Base-by-base conservation (phyloP, 2,797 vertebrate species). In the Catamblyrhynchus diadema region DNA sequence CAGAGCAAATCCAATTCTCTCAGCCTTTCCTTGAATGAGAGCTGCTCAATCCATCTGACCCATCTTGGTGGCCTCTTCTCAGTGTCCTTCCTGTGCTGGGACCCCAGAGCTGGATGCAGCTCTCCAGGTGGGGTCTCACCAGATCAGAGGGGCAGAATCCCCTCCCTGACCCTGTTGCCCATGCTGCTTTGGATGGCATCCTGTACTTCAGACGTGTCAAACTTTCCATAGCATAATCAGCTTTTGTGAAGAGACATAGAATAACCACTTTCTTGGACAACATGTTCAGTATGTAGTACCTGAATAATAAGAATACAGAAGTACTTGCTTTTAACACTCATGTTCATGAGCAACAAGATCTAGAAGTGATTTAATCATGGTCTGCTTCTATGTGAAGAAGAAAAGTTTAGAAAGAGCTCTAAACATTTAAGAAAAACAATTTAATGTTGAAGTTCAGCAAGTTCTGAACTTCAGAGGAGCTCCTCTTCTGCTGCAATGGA, bases 221-320 rank as follows among this genome's bases (percentile, higher is more conserved):
- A 23, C 32, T 42, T 75, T n/a, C 25, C 0, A 0, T 12, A 48
- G 17, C 12, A 28, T 30, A 48, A 48, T 21, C 14, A 48, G 8
- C 16, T 54, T 42, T 32, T 19, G 32, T 28, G 47, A 88, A 61
- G 32, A 48, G 33, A 23, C 12, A 30, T 22, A 32, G 32, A 33
- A 27, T 27, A 28, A 27, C 8, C 8, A 41, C 22, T 69, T 47
- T 54, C 13, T 56, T 37, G 54, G 17, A 48, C 45, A 42, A 24
- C 4, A 2, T 48, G 13, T 47, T 54, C 27, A 24, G 20, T 44
- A 32, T 10, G 19, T 28, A 41, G 14, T 23, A 54, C 18, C 41
- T 33, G 20, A 60, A 74, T 10, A 73, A 16, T 8, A 53, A 48
- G 19, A 47, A 62, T n/a, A 37, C 19, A 17, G 15, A 74, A 48